Percentiles rank a stretch among this genome's conserved stretches.
Conservation (phyloP, 1,140 invertebrate genomes). For the Caerostris extrusa region DNA sequence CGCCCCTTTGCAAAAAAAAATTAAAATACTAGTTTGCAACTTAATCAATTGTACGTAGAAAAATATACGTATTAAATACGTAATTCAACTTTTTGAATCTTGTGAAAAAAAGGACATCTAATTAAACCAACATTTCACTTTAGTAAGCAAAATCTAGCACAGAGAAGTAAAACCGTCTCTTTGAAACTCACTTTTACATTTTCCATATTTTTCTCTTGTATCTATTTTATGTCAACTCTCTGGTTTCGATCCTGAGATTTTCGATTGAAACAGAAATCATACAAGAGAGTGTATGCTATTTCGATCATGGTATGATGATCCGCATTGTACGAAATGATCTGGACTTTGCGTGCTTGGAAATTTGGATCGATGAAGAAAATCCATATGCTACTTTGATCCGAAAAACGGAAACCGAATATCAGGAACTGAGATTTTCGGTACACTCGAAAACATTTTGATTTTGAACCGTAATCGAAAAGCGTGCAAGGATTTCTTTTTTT, state of each 20-base stretch:
- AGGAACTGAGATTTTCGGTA: conserved; percentile 31
- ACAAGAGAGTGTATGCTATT: neutral
- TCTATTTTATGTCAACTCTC: neutral
- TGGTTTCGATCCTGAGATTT: neutral
- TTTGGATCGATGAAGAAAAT: conserved; percentile 17
- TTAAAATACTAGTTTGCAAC: too few species aligned
- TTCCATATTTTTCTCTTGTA: neutral
- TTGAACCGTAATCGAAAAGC: conserved; percentile 35
- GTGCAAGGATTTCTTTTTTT: conserved; percentile 8
- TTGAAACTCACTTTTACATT: neutral
- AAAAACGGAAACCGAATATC: conserved; percentile 39
- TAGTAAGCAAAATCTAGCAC: too few species aligned
- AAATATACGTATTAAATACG: too few species aligned
- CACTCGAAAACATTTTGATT: conserved; percentile 36
- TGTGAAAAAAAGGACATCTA: too few species aligned
- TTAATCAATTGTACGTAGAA: too few species aligned
- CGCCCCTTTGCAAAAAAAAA: too few species aligned
- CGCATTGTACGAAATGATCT: conserved; percentile 7
- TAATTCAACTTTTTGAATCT: too few species aligned
- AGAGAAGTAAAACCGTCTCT: neutral
- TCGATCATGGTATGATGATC: neutral
- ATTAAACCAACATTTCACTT: too few species aligned
- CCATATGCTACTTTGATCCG: conserved; percentile 35
- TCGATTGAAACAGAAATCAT: conserved; percentile 24
- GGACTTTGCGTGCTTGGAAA: neutral